Evolutionary conservation across 1,140 invertebrate genomes (phyloP), one percentile per base, ranked within the genome.

Genomic region (Drosophila arawakana): DNA sequence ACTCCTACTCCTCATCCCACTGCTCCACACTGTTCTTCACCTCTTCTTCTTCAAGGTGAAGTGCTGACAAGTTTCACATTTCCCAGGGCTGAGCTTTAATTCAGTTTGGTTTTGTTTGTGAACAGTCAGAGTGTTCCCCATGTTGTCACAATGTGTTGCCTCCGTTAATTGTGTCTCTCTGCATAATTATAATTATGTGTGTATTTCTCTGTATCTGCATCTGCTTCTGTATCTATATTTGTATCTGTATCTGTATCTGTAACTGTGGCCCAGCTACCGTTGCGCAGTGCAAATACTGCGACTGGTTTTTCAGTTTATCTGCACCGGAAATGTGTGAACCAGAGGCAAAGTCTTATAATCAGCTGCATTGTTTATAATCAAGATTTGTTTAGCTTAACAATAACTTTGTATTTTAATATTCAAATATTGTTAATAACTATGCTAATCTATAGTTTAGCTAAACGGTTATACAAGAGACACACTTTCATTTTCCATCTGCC

Each of bases 261-360:
- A 55, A 58, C 50, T 47, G 46, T 41, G 13, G 34, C 59, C 43
- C 37, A 18, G 80, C 80, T 84, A 83, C 80, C 77, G 80, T 83
- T 84, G 76, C 66, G 81, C 81, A 84, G 72, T 80, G 81, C 80
- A 83, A 82, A 82, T 80, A 83, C 62, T 66, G 80, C 70, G 76
- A 77, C 81, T 84, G 81, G 76, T 80, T 82, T 83, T 79, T 7
- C 57, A 50, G 68, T 82, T 68, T 58, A 39, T 75, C 52, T 59
- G 54, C 10, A 60, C 81, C 80, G 80, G 80, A 83, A 73, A 83
- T 46, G 76, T 46, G 76, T 73, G 81, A 80, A 63, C 68, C 76
- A 65, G 34, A 39, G 15, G 55, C 39, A 49, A 71, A 43, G 25
- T 30, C 54, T 35, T 60, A 83, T 84, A 84, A 83, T 83, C 62